Base-by-base conservation (phyloP, 2,113 vertebrate species). In the Coreoperca whiteheadi region DNA sequence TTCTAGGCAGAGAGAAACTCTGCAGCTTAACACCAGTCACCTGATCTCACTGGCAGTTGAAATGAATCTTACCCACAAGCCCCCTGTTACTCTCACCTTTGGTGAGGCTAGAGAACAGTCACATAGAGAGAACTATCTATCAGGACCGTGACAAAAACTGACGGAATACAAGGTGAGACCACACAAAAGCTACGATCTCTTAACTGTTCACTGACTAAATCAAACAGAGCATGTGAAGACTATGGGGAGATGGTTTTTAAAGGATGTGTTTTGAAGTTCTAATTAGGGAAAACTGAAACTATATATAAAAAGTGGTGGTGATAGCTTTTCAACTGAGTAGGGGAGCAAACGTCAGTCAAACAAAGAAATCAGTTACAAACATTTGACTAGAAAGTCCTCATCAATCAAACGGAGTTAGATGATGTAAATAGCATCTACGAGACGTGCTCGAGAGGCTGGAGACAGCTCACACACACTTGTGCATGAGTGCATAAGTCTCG, bases 41-140 rank as follows among this genome's bases (percentile, higher is more conserved):
- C 66, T 85, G 83, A 94, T 87, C 86, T 65, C 65, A 32, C 46
- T 54, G 48, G 20, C 66, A 30, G 54, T n/a, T 73, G 88, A 82
- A 84, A 83, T 82, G 51, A 59, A 86, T 84, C 77, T 68, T 14
- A 48, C 53, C 70, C 50, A 53, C 21, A 46, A 18, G 67, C 54
- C 77, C 63, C 41, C 64, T n/a, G 73, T 66, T 86, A 50, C 50
- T 63, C 43, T 82, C 32, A 73, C 51, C 74, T 82, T 41, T 65
- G 77, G 65, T n/a, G 60, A 50, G 78, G 53, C 21, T 18, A 4
- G 43, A 69, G 51, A 75, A 51, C 67, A 50, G 34, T 81, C 37
- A 41, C 48, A 16, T 16, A 69, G n/a, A 67, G 34, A 75, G 70
- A 4, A 4, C 50, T 32, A n/a, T 28, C 34, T n/a, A 65, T 78